A percentile compares a stretch with the other conserved stretches of the same genome.
Evolutionary conservation across 1,140 invertebrate genomes (phyloP).

Genomic region (Rhagoletis zephyria): DNA sequence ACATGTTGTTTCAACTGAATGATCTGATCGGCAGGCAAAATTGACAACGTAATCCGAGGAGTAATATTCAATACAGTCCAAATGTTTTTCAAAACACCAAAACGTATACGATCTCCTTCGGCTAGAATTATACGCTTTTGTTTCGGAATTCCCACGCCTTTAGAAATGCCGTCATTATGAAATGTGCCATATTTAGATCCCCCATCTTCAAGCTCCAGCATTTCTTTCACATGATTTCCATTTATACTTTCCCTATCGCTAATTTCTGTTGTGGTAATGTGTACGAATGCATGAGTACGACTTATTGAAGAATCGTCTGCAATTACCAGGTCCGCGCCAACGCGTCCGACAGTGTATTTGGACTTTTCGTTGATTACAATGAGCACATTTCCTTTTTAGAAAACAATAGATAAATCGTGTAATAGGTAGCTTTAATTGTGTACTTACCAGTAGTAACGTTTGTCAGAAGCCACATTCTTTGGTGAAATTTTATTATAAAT

Average conservation of each 20-base stretch:
- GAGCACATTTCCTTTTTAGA: neutral
- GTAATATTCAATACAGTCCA: constrained; percentile 73
- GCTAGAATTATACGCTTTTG: constrained; percentile 68
- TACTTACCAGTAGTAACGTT: neutral
- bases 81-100: constrained; percentile 75
- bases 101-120: constrained; percentile 74
- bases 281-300: constrained; percentile 75
- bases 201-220: constrained; percentile 70
- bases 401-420: neutral
- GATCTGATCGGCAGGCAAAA: constrained; percentile 72
- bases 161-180: constrained; percentile 72
- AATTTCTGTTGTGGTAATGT: constrained; percentile 65
- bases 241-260: neutral
- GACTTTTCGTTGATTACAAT: constrained; percentile 55
- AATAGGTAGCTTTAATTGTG: neutral
- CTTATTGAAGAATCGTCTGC: constrained; percentile 76
- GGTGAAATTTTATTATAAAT: neutral
- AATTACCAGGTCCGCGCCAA: constrained; percentile 72
- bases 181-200: constrained; percentile 77
- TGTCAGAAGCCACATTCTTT: constrained; percentile 26
- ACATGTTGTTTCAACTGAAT: constrained; percentile 70
- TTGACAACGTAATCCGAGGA: constrained; percentile 74
- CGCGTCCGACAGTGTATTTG: constrained; percentile 65
- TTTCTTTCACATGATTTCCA: constrained; percentile 12
- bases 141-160: constrained; percentile 60